phyloP scores from a whole-genome alignment of 2,888 invertebrate species.

The Drosophila colorata region DNA sequence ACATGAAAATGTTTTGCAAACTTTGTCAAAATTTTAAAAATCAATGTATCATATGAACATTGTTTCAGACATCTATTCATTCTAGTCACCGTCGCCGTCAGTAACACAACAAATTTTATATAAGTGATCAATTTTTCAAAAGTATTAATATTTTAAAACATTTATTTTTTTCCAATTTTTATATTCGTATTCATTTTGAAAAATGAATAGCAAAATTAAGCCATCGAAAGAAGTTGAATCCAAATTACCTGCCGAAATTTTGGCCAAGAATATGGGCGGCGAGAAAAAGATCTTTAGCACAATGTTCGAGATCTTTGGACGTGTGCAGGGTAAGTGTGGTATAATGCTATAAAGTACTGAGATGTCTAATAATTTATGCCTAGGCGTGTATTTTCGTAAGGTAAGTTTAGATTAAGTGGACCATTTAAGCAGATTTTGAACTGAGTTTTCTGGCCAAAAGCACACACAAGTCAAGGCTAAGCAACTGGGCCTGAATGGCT shows the following conservation, averaged over 20 bases:
- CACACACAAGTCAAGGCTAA: constrained; percentile 87
- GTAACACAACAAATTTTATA: constrained; percentile 19
- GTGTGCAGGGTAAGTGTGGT: constrained; percentile 55
- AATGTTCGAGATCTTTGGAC: constrained; percentile 58
- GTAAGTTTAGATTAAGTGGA: constrained; percentile 24
- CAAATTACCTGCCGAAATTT: not conserved
- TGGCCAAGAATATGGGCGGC: not conserved
- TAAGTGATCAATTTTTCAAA: constrained; percentile 1
- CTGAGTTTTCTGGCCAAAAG: constrained; percentile 77
- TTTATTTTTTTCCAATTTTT: not conserved
- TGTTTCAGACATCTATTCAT: not conserved
- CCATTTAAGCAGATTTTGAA: not conserved
- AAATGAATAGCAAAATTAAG: constrained; percentile 43
- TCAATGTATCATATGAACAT: not conserved
- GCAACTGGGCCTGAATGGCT: constrained; percentile 87
- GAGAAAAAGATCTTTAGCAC: constrained; percentile 37
- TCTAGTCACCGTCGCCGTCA: not conserved
- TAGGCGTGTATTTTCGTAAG: constrained; percentile 79
- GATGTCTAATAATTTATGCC: not conserved
- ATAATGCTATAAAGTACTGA: not conserved
- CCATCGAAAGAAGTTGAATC: not conserved
- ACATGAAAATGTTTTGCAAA: not conserved
- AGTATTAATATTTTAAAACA: not conserved
- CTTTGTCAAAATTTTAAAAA: not conserved
- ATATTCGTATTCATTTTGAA: not conserved